Evolutionary conservation across 2,888 invertebrate genomes (phyloP), one percentile per base, ranked within the genome.

Genomic region (Aphodius granarius): DNA sequence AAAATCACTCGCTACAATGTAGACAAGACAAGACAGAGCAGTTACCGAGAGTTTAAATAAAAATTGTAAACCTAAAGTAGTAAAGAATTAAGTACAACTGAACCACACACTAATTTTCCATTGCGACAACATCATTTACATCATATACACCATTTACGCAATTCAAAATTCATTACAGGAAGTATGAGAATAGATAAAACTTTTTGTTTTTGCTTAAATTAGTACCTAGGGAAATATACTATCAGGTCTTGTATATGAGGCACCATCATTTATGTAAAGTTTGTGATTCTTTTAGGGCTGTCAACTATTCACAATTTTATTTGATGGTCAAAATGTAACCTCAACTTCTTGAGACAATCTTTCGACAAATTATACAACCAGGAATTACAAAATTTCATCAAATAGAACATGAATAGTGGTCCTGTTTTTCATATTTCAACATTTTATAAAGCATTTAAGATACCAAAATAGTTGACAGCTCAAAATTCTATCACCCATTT

Each of bases 201-300:
- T 21, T 21, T 75, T 65, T 74, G 43, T 70, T n/a, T 63, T 66
- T 72, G 73, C 66, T 74, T 74, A 78, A 73, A 64, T 43, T 75
- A 77, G 43, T 75, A n/a, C n/a, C n/a, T n/a, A 75, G 78, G 77
- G 76, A 75, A 79, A 75, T 78, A 78, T 75, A 74, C 79, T 80
- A 79, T 79, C 78, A 80, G 80, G 79, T 80, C 79, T 78, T 79
- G 72, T 76, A 68, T 80, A 81, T 81, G 79, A 81, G 81, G 81
- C 81, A 81, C 81, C 78, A 78, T 81, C 79, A 81, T 80, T 80
- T 80, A 77, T 80, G 79, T 76, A 71, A 19, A 18, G 73, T 63
- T 64, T 74, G 64, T 43, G 71, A 43, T 64, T 76, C 72, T 65
- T 66, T 68, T 68, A 20, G 22, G 2, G 4, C 43, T 43, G 43